Conservation (phyloP, 2,797 vertebrate species). For the Paramormyrops hopkinsi region DNA sequence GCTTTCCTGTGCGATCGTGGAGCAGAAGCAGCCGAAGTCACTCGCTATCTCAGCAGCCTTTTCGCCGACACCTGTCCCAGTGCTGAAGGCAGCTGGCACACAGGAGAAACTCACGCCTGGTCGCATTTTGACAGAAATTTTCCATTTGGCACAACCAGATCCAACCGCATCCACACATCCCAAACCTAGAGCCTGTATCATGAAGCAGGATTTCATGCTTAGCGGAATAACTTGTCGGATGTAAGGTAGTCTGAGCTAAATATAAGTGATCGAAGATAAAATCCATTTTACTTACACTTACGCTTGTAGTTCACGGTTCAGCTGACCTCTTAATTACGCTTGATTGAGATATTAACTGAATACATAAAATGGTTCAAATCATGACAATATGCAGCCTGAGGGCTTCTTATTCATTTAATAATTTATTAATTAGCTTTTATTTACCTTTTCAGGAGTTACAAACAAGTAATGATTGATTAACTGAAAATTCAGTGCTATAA, state of each 20-base stretch:
- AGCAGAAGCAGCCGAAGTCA: background rate
- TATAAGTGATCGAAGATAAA: background rate
- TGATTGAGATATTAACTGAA: background rate
- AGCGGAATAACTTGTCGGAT: background rate
- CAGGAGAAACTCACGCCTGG: background rate
- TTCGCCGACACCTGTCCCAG: background rate
- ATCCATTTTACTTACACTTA: background rate
- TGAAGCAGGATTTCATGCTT: background rate
- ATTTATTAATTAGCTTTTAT: background rate
- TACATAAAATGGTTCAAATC: background rate
- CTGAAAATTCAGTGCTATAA: background rate
- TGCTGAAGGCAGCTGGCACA: no score
- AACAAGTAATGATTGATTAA: background rate
- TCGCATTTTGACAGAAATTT: background rate
- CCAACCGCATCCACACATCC: background rate
- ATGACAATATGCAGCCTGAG: background rate
- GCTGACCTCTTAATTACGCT: background rate
- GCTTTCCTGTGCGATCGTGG: background rate
- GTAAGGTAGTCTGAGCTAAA: background rate
- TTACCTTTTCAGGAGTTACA: background rate
- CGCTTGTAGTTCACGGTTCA: background rate
- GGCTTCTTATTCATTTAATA: background rate
- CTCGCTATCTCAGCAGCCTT: background rate
- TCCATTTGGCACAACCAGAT: background rate
- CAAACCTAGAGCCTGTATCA: background rate